Conservation (phyloP, 1,140 invertebrate species). For the Pissodes strobi region DNA sequence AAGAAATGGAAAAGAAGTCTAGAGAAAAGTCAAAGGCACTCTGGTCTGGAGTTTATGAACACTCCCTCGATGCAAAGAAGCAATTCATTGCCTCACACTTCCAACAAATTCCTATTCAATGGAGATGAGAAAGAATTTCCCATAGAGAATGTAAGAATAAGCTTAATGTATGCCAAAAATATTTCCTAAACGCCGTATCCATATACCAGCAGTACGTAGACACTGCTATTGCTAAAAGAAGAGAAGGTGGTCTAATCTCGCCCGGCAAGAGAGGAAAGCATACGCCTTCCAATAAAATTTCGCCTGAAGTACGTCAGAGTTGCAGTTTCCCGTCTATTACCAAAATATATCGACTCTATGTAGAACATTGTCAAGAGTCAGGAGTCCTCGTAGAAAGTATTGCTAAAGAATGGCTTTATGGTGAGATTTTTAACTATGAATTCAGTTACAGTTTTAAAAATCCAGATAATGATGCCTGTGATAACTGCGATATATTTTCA, state of each 20-base stretch:
- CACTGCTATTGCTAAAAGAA: conserved; percentile 1
- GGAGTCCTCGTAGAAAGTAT: not conserved
- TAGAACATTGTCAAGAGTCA: no score
- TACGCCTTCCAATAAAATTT: not conserved
- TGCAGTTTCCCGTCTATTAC: no score
- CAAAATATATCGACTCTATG: no score
- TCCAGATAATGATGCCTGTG: not conserved
- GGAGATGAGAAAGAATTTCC: no score
- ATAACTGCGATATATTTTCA: no score
- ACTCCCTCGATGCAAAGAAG: not conserved
- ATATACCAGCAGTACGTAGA: not conserved
- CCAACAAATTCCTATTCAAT: no score
- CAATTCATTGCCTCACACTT: no score
- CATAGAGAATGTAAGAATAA: no score
- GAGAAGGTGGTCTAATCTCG: not conserved
- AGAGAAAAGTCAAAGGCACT: no score
- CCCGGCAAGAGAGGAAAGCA: not conserved
- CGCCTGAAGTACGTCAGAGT: not conserved
- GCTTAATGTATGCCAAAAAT: no score
- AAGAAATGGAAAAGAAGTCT: no score
- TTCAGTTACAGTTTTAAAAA: not conserved
- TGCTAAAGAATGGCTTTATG: not conserved
- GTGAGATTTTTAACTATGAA: not conserved
- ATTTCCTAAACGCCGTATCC: not conserved
- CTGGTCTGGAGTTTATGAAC: no score